Conservation (phyloP, 2,888 invertebrate species). For the Xestia xanthographa region DNA sequence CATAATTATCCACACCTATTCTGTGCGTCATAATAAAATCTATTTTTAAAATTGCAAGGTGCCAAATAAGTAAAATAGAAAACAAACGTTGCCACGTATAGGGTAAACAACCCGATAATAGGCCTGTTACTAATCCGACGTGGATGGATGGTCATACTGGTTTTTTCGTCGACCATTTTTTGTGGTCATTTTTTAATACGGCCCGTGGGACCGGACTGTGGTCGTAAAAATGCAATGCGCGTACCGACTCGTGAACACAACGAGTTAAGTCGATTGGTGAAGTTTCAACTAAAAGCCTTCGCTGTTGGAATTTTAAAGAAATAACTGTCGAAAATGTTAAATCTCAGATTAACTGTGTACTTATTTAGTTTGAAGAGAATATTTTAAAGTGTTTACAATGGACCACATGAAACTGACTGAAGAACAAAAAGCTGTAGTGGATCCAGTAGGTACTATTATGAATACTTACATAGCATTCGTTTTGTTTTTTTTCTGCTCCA, state of each 20-base stretch:
- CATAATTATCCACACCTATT: background rate
- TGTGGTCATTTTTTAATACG: slow-evolving; percentile 75
- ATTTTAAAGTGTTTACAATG: slow-evolving; percentile 6
- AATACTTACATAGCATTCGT: background rate
- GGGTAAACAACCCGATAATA: slow-evolving; percentile 77
- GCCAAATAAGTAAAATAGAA: slow-evolving; percentile 55
- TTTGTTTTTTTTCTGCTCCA: background rate
- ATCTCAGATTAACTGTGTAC: slow-evolving; percentile 18
- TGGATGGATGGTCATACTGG: slow-evolving; percentile 75
- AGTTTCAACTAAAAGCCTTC: slow-evolving; percentile 63
- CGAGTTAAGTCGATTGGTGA: slow-evolving; percentile 65
- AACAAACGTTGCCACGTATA: slow-evolving; percentile 63
- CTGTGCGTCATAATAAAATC: background rate
- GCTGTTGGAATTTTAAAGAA: slow-evolving; percentile 58
- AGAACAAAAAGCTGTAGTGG: background rate
- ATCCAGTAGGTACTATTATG: background rate
- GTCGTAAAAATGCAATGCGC: slow-evolving; percentile 80
- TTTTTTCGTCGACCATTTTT: slow-evolving; percentile 79
- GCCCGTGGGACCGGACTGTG: slow-evolving; percentile 75
- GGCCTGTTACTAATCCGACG: slow-evolving; percentile 75
- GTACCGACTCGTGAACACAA: slow-evolving; percentile 69
- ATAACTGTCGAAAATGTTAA: slow-evolving; percentile 51
- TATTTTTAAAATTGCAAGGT: slow-evolving; percentile 52
- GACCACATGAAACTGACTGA: background rate
- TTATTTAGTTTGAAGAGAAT: slow-evolving; percentile 27